These are phyloP conservation scores for Microtus ochrogaster DNA, from an alignment of 2,113 vertebrate genomes.

Conservation along the genomic window DNA sequence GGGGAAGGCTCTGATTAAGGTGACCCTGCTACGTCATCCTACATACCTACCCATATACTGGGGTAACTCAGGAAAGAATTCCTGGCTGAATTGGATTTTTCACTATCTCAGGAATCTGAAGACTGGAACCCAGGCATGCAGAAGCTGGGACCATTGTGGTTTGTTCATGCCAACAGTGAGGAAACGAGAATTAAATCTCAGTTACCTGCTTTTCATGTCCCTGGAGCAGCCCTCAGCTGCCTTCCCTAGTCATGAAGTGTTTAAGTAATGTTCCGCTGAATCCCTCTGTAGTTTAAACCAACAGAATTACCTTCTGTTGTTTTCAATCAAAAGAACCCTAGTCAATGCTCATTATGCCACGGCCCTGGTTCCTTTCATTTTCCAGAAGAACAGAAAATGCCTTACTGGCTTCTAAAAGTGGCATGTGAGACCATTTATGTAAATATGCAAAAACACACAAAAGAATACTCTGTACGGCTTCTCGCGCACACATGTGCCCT, in stretches of 20 bases:
- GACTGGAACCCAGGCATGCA: background rate
- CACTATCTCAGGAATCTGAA: conserved; percentile 14
- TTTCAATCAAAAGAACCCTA: conserved; percentile 43
- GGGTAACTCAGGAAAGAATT: background rate
- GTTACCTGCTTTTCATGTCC: background rate
- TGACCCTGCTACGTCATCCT: background rate
- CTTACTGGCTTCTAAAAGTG: conserved; percentile 15
- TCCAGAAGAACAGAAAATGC: conserved; percentile 50
- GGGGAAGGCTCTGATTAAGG: background rate
- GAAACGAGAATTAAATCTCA: background rate
- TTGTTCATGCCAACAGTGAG: background rate
- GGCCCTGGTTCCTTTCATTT: background rate
- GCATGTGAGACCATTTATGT: background rate
- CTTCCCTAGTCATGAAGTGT: background rate
- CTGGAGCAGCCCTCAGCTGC: background rate
- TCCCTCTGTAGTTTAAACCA: background rate
- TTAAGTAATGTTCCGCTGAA: background rate
- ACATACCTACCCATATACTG: background rate
- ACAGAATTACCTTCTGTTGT: background rate
- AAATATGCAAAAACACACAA: conserved; percentile 27
- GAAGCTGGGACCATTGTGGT: background rate
- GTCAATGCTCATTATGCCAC: background rate
- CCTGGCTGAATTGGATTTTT: background rate
- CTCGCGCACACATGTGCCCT: background rate
- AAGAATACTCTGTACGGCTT: background rate